Percentiles rank a stretch among this genome's conserved stretches.
Evolutionary conservation across 2,797 vertebrate genomes (phyloP).

Genomic region (Lerista edwardsae): DNA sequence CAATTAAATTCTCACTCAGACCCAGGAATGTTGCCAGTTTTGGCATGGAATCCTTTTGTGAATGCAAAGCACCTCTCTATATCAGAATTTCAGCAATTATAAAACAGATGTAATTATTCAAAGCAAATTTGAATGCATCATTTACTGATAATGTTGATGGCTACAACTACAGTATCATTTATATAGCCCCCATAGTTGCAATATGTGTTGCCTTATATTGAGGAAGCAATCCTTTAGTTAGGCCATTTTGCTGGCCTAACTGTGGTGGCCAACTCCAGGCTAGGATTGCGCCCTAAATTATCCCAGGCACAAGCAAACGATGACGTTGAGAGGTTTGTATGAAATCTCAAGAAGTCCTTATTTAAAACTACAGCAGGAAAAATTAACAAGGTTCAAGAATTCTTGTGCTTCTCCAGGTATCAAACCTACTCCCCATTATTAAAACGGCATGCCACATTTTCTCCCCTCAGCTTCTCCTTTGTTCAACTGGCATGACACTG

Average conservation of each 20-base stretch:
- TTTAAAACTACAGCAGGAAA: neutral
- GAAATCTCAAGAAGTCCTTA: neutral
- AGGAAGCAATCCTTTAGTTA: no score
- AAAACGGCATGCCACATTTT: neutral
- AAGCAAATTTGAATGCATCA: neutral
- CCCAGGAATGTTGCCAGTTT: neutral
- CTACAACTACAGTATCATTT: neutral
- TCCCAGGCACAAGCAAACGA: neutral
- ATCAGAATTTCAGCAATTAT: constrained; percentile 7
- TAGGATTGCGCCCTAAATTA: no score
- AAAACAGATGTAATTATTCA: neutral
- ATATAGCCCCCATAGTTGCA: neutral
- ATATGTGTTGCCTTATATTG: no score
- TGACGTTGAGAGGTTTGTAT: neutral
- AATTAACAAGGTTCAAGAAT: neutral
- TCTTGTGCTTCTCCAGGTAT: neutral
- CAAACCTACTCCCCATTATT: neutral
- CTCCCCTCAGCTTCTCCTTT: neutral
- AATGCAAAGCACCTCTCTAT: no score
- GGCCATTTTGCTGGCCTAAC: no score
- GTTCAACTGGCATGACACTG: neutral
- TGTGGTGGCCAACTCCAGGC: no score
- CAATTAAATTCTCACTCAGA: neutral
- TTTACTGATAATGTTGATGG: neutral
- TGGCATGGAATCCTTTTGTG: neutral